Conservation (phyloP, 2,797 vertebrate species). For the Chaenodraco wilsoni region DNA sequence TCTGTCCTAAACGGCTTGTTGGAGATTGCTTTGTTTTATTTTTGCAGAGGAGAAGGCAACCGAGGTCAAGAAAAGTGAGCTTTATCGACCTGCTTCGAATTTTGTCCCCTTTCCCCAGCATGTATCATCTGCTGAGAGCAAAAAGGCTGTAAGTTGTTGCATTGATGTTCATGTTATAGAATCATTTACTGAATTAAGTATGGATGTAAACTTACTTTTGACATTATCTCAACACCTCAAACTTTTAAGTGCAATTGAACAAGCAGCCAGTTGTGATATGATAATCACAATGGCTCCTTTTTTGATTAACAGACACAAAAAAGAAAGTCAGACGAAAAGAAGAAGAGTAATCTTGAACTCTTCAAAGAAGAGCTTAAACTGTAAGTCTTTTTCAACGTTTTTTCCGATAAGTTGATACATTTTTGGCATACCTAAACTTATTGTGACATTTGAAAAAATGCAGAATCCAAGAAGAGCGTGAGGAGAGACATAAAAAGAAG, state of each 20-base stretch:
- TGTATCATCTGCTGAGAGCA: slow-evolving; percentile 71
- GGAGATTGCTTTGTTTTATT: background rate
- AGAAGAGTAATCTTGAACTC: slow-evolving; percentile 88
- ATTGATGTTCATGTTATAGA: background rate
- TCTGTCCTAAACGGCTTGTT: no score
- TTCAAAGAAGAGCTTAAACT: slow-evolving; percentile 89
- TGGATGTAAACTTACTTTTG: background rate
- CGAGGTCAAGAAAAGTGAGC: slow-evolving; percentile 82
- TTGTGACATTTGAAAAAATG: slow-evolving; percentile 19
- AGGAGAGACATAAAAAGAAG: slow-evolving; percentile 85
- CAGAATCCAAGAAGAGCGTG: slow-evolving; percentile 88
- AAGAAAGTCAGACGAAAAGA: slow-evolving; percentile 85
- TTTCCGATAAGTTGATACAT: background rate
- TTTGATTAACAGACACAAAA: slow-evolving; percentile 75
- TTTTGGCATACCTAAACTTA: background rate
- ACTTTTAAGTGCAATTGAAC: background rate
- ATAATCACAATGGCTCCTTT: slow-evolving; percentile 4
- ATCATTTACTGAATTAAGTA: background rate
- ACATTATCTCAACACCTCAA: background rate
- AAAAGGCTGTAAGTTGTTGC: slow-evolving; percentile 78
- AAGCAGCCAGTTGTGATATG: background rate
- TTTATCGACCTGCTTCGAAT: slow-evolving; percentile 83
- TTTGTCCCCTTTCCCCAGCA: slow-evolving; percentile 70
- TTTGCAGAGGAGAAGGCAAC: slow-evolving; percentile 83
- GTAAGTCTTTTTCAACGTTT: slow-evolving; percentile 66